Conservation (phyloP, 2,797 vertebrate genomes). For the Hyperoplus immaculatus region DNA sequence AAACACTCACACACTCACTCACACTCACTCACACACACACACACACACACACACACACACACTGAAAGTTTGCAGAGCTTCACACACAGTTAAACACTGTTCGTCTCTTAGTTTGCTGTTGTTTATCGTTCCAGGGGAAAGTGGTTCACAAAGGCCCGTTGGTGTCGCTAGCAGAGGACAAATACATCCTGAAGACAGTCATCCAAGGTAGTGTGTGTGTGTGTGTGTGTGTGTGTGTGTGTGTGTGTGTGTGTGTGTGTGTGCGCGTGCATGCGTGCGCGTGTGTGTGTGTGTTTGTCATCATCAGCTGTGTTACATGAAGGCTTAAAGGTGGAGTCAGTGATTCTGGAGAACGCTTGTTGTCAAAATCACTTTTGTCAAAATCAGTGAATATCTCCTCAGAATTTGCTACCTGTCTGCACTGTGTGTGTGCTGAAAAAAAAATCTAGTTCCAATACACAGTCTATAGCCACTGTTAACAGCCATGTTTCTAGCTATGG, state of each 20-base stretch:
- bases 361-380: no score
- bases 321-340: no score
- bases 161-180: slow-evolving; percentile 55
- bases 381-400: no score
- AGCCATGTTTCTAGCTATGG: no score
- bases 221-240: not conserved
- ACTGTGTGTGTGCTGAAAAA: no score
- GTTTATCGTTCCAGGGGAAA: slow-evolving; percentile 72
- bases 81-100: slow-evolving; percentile 24
- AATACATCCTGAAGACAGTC: slow-evolving; percentile 77
- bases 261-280: not conserved
- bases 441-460: no score
- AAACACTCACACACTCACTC: no score
- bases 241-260: not conserved
- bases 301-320: no score
- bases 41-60: not conserved
- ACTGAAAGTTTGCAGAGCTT: slow-evolving; percentile 4
- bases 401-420: no score
- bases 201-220: slow-evolving; percentile 74
- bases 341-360: no score
- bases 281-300: not conserved
- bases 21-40: no score
- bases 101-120: slow-evolving; percentile 8
- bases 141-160: slow-evolving; percentile 81
- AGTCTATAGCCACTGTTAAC: no score